These are phyloP conservation scores for Lasiommata megera DNA, from an alignment of 2,888 invertebrate genomes.

Conservation along the genomic window DNA sequence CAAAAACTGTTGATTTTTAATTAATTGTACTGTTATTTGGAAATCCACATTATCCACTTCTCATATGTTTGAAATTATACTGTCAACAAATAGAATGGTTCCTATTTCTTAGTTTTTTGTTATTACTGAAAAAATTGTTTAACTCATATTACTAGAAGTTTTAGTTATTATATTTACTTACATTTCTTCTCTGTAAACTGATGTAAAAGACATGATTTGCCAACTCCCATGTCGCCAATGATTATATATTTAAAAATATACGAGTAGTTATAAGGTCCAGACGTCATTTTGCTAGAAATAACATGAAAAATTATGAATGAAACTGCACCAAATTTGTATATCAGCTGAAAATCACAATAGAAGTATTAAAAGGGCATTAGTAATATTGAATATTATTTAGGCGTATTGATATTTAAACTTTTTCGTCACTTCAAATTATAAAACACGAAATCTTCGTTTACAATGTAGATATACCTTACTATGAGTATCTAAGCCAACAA, in stretches of 20 bases:
- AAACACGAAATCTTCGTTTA: background rate
- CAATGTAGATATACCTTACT: background rate
- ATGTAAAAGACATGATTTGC: conserved; percentile 99
- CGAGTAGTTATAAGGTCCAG: conserved; percentile 99
- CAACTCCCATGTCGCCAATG: conserved; percentile 99
- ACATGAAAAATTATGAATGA: background rate
- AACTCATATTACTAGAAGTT: too few species aligned
- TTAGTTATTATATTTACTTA: conserved; percentile 85
- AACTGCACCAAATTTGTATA: background rate
- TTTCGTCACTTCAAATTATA: background rate
- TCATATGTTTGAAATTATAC: too few species aligned
- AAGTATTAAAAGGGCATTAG: background rate
- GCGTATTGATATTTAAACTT: background rate
- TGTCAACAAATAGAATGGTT: too few species aligned
- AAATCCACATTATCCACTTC: too few species aligned
- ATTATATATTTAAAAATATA: conserved; percentile 99
- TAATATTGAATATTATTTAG: background rate
- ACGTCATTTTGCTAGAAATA: conserved; percentile 85
- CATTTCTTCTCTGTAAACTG: conserved; percentile 99
- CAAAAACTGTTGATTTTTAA: too few species aligned
- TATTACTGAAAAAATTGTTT: too few species aligned
- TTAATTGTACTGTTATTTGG: too few species aligned
- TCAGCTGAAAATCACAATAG: background rate
- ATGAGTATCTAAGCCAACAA: background rate
- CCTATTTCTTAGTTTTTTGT: too few species aligned